Evolutionary conservation across 1,140 invertebrate genomes (phyloP).

Genomic region (Drosophila bocki): DNA sequence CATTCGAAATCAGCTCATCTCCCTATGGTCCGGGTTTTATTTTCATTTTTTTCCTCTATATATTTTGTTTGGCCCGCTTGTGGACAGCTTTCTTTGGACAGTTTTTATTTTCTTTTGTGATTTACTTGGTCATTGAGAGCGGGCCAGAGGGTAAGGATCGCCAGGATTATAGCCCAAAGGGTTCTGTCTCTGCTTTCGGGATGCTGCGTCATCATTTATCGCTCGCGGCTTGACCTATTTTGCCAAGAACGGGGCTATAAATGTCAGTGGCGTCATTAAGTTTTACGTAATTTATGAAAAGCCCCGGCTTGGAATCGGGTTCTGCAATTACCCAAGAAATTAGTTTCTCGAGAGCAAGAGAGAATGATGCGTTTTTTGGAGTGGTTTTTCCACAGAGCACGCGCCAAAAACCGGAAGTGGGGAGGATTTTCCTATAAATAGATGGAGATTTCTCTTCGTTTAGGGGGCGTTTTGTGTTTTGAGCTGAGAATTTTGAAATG

Average conservation of each 20-base stretch:
- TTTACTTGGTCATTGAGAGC: slow-evolving; percentile 71
- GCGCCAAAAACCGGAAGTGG: slow-evolving; percentile 71
- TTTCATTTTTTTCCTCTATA: slow-evolving; percentile 8
- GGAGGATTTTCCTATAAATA: slow-evolving; percentile 18
- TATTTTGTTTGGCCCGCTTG: slow-evolving; percentile 63
- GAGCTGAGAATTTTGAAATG: slow-evolving; percentile 42
- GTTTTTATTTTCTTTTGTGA: slow-evolving; percentile 83
- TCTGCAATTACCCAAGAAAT: slow-evolving; percentile 66
- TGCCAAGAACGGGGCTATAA: slow-evolving; percentile 71
- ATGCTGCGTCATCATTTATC: slow-evolving; percentile 71
- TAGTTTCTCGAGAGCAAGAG: slow-evolving; percentile 52
- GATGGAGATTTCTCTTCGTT: not conserved
- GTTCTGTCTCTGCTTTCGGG: slow-evolving; percentile 10
- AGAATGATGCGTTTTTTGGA: slow-evolving; percentile 17
- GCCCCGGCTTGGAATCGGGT: slow-evolving; percentile 13
- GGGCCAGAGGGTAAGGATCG: slow-evolving; percentile 32
- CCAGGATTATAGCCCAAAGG: slow-evolving; percentile 38
- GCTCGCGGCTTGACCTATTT: slow-evolving; percentile 78
- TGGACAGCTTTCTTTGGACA: slow-evolving; percentile 77
- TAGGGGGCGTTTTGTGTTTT: slow-evolving; percentile 46
- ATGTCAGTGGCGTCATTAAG: slow-evolving; percentile 80
- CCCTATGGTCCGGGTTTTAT: slow-evolving; percentile 12
- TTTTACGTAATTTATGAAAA: slow-evolving; percentile 80
- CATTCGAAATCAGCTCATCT: slow-evolving; percentile 76
- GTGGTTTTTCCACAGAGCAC: slow-evolving; percentile 52